Evolutionary conservation across 2,113 vertebrate genomes (phyloP).

Genomic region (Capreolus pygargus): DNA sequence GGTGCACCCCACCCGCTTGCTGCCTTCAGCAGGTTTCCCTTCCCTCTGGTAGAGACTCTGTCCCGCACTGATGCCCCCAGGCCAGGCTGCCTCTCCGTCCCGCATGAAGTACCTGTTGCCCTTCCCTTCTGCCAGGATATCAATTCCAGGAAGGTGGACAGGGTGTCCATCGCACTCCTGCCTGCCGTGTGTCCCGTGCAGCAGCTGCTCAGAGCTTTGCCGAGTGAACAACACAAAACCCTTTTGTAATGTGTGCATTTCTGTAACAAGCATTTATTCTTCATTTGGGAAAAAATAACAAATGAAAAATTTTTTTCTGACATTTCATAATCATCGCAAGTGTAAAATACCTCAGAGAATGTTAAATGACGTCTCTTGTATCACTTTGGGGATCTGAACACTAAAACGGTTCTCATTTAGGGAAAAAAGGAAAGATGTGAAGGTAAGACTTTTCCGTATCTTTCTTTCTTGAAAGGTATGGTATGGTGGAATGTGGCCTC

Average conservation of each 20-base stretch:
- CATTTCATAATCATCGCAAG: not conserved
- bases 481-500: not conserved
- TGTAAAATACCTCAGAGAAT: not conserved
- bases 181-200: accelerated
- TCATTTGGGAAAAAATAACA: not conserved
- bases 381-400: not conserved
- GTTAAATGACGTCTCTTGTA: not conserved
- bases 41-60: not conserved
- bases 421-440: not conserved
- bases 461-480: not conserved
- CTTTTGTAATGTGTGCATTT: not conserved
- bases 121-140: not conserved
- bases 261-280: not conserved
- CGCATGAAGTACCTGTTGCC: not conserved
- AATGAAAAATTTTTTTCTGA: not conserved
- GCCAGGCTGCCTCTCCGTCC: not conserved
- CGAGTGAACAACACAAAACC: too few species aligned
- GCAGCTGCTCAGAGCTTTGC: not conserved
- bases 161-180: accelerated
- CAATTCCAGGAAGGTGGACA: not conserved
- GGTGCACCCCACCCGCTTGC: not conserved
- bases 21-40: too few species aligned
- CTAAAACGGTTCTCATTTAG: not conserved
- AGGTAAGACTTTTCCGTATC: not conserved
- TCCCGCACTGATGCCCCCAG: too few species aligned